Base-by-base conservation (phyloP, 2,113 vertebrate species). In the Hippopotamus amphibius region DNA sequence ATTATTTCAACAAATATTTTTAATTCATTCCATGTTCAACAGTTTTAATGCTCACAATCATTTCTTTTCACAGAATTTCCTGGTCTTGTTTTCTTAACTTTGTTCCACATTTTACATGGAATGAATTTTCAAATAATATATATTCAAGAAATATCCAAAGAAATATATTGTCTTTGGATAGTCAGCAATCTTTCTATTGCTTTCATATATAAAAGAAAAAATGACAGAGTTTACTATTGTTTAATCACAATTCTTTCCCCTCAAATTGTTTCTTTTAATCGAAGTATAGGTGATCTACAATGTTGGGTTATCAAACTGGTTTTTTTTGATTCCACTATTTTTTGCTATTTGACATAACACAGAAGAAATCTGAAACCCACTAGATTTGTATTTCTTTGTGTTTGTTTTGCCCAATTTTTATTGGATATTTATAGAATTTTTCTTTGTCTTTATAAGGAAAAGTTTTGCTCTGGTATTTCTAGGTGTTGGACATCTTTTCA, bases 1-100 rank as follows among this genome's bases (percentile, higher is more conserved):
- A 91, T 82, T 72, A 91, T 81, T 93, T 90, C 50, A 93, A 43
- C 65, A 90, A 81, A 30, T 88, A 88, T 63, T 69, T 83, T 61
- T 24, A 84, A 71, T 97, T 85, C 85, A 84, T 72, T 91, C 19
- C 3, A 13, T 48, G 28, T 94, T 86, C 50, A 80, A 33, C 43
- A 77, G 50, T 91, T 88, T 93, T 68, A 84, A 88, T 65, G 71
- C 13, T 96, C 30, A 76, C 5, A 37, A 69, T 37, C 17, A 80
- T 10, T 87, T 65, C 30, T 87, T 74, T 76, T 33, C 28, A 43
- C 14, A 41, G 5, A 79, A 80, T 82, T 65, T 95, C 46, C 43
- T 81, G 1, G n/a, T 50, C 53, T 81, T 65, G 50, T 81, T 26
- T 82, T 26, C n/a, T 76, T 90, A 84, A 74, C 85, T 66, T 87